Percentiles rank a stretch among this genome's conserved stretches.
Conservation (phyloP, 2,113 vertebrate species). For the Myrmecobius fasciatus region DNA sequence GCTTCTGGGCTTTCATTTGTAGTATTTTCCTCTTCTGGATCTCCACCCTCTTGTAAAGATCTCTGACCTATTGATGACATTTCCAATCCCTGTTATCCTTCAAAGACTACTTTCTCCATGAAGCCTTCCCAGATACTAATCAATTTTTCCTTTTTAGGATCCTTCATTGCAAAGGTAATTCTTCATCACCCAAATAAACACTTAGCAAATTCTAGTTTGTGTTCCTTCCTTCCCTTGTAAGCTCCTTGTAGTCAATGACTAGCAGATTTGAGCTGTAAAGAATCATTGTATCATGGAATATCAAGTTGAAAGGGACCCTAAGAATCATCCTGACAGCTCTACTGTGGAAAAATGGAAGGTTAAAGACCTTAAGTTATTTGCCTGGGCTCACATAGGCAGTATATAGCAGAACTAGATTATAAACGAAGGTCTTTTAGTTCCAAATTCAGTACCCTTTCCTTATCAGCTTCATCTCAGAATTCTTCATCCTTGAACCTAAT, state of each 20-base stretch:
- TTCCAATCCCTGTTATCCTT: not conserved
- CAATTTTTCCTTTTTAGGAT: not conserved
- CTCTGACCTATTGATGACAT: not conserved
- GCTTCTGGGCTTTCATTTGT: not conserved
- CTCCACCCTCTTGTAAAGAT: not conserved
- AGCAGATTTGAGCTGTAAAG: not conserved
- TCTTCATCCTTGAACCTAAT: constrained; percentile 12
- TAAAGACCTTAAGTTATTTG: not conserved
- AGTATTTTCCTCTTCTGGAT: not conserved
- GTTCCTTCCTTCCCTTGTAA: not conserved
- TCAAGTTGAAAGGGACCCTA: not conserved
- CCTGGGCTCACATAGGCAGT: not conserved
- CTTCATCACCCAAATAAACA: not conserved
- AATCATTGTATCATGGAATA: not conserved
- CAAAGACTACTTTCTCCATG: not conserved
- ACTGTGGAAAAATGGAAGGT: not conserved
- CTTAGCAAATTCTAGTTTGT: not conserved
- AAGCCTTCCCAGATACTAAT: not conserved
- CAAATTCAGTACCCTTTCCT: not conserved
- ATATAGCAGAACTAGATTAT: not conserved
- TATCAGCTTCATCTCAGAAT: not conserved
- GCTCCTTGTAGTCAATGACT: not conserved
- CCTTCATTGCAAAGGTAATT: not conserved
- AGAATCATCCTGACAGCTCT: not conserved
- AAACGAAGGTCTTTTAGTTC: not conserved